Evolutionary conservation across 23 tunicate species (phyloP).

Genomic region (Clavelina lepadiformis): DNA sequence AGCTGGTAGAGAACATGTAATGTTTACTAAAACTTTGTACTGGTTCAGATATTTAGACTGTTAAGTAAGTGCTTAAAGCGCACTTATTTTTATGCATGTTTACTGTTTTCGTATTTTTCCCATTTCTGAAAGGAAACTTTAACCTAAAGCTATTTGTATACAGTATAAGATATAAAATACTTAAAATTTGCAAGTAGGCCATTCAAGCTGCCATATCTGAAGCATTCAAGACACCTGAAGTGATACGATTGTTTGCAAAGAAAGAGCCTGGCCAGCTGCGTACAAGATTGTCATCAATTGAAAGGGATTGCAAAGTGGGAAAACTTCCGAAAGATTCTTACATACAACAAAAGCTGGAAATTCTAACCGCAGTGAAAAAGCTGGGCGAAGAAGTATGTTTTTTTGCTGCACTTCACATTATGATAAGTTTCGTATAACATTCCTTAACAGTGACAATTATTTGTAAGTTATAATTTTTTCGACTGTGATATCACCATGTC

Average conservation of each 20-base stretch:
- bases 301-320: constrained; percentile 83
- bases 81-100: no score
- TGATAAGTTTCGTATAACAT: neutral
- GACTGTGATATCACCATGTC: no score
- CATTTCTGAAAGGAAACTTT: no score
- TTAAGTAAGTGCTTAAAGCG: no score
- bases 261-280: constrained; percentile 91
- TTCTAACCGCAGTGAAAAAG: constrained; percentile 71
- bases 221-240: constrained; percentile 95
- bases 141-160: no score
- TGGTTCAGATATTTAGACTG: no score
- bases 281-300: constrained; percentile 54
- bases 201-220: constrained; percentile 92
- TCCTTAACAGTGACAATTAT: neutral
- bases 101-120: no score
- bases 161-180: no score
- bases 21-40: no score
- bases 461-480: neutral
- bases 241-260: constrained; percentile 75
- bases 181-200: no score
- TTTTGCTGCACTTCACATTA: no score
- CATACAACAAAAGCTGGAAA: constrained; percentile 79
- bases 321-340: constrained; percentile 62
- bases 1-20: constrained; percentile 38
- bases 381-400: constrained; percentile 62